Evolutionary conservation across 2,113 vertebrate genomes (phyloP).

Genomic region (Calonectris borealis): DNA sequence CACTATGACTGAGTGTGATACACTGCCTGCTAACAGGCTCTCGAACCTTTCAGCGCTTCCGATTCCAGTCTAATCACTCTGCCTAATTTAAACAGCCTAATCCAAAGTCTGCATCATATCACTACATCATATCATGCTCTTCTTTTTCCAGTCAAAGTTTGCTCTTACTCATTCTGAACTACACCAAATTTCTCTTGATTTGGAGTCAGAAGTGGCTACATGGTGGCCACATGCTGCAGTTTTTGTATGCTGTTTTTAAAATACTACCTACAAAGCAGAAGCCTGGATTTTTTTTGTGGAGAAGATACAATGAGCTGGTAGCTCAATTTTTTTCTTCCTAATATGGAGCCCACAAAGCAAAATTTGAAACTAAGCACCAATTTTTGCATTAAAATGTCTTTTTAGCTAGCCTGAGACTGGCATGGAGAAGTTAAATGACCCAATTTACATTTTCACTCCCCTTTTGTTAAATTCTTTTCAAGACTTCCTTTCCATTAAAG

Average conservation of each 20-base stretch:
- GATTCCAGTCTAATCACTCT: not conserved
- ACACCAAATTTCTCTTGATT: not conserved
- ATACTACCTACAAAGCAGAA: not conserved
- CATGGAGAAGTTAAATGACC: not conserved
- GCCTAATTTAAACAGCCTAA: not conserved
- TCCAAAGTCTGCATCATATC: not conserved
- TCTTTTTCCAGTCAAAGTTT: not conserved
- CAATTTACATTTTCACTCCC: not conserved
- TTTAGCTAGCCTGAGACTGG: not conserved
- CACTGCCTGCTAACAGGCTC: fast-evolving
- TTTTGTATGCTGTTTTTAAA: not conserved
- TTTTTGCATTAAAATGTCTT: not conserved
- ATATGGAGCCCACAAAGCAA: not conserved
- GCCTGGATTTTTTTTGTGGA: not conserved
- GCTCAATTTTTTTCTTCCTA: not conserved
- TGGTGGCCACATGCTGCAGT: not conserved
- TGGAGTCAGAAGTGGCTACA: not conserved
- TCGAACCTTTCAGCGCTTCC: not conserved
- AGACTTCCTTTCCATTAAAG: not conserved
- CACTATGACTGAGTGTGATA: fast-evolving
- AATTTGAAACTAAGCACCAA: not conserved
- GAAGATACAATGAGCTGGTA: not conserved
- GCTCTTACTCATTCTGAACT: not conserved
- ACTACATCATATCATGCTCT: not conserved
- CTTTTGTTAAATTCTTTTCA: not conserved